Conservation (phyloP, 2,888 invertebrate genomes). For the Archaeoteleia sp. region DNA sequence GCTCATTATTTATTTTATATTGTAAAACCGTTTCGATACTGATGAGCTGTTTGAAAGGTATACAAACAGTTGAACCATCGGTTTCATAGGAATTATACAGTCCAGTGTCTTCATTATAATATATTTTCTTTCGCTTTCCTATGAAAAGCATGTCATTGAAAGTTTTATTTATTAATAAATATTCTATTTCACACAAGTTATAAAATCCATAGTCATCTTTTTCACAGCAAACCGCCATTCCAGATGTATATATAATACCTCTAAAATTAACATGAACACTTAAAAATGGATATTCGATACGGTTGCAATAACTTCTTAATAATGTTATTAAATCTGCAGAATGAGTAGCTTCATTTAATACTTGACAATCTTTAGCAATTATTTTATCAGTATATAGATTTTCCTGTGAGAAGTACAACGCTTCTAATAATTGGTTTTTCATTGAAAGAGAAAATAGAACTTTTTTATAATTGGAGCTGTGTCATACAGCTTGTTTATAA, state of each 20-base stretch:
- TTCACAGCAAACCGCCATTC: constrained; percentile 2
- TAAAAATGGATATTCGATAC: constrained; percentile 12
- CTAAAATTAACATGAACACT: not conserved
- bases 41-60: too few relatives aligned
- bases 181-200: constrained; percentile 1
- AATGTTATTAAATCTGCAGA: constrained; percentile 1
- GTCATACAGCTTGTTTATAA: constrained; percentile 6
- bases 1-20: too few relatives aligned
- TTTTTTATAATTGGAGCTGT: constrained; percentile 9
- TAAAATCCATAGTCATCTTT: constrained; percentile 1
- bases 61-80: too few relatives aligned
- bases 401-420: not conserved
- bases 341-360: not conserved
- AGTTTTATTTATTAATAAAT: too few relatives aligned
- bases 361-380: constrained; percentile 6
- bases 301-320: not conserved
- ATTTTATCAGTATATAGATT: constrained; percentile 9
- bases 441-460: constrained; percentile 5
- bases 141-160: too few relatives aligned
- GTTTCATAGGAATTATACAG: too few relatives aligned
- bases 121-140: too few relatives aligned
- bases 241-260: constrained; percentile 8
- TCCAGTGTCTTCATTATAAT: too few relatives aligned
- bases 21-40: too few relatives aligned
- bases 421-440: constrained; percentile 3